Conservation (phyloP, 2,113 vertebrate species). For the Hucho hucho region DNA sequence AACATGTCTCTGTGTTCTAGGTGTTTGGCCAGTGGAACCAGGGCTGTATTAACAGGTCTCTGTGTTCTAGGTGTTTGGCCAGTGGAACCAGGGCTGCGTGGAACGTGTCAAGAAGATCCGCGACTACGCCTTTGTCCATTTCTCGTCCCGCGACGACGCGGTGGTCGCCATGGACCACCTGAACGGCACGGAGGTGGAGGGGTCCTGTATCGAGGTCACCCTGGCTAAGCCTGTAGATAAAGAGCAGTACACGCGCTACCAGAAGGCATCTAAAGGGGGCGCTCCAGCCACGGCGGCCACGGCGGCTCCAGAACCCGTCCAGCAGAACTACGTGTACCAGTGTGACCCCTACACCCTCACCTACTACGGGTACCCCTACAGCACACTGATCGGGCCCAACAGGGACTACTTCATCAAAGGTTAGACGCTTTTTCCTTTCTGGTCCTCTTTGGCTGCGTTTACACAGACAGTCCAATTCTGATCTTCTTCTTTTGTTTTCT, state of each 20-base stretch:
- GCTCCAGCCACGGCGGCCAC: conserved; percentile 24
- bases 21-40: background rate
- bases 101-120: conserved; percentile 98
- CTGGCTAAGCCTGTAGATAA: conserved; percentile 98
- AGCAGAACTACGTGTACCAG: conserved; percentile 90
- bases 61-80: conserved; percentile 59
- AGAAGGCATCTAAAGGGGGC: conserved; percentile 92
- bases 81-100: conserved; percentile 94
- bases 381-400: conserved; percentile 93
- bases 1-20: background rate
- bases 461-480: no score
- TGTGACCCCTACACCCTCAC: conserved; percentile 94
- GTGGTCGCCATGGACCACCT: conserved; percentile 95
- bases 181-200: conserved; percentile 92
- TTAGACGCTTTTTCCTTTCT: conserved; percentile 68
- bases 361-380: conserved; percentile 97
- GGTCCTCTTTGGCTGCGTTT: no score
- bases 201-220: conserved; percentile 94
- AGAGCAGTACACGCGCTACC: conserved; percentile 96
- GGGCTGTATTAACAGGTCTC: background rate
- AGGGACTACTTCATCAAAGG: conserved; percentile 99
- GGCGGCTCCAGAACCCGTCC: conserved; percentile 69
- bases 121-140: conserved; percentile 97
- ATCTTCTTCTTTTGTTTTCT: no score
- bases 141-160: conserved; percentile 90